A percentile compares a stretch with the other conserved stretches of the same genome.
These are phyloP conservation scores for Creontiades dilutus DNA, from an alignment of 2,888 invertebrate genomes.

Conservation along the genomic window DNA sequence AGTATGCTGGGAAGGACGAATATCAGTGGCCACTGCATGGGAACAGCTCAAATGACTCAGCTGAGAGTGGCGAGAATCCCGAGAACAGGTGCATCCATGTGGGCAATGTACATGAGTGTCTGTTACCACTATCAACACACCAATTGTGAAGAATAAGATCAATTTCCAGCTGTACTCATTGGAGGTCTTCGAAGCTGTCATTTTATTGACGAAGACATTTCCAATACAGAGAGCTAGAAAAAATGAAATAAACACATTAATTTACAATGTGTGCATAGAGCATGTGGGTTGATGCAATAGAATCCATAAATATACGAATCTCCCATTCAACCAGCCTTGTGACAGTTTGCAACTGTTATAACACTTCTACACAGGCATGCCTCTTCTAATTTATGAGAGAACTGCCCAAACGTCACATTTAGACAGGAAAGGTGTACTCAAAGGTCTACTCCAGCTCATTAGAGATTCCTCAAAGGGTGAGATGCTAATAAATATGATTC, in stretches of 20 bases:
- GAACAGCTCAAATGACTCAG: slow-evolving; percentile 68
- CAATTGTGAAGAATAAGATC: not conserved
- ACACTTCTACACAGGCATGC: no score
- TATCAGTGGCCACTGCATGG: slow-evolving; percentile 56
- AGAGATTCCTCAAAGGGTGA: no score
- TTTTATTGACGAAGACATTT: slow-evolving; percentile 51
- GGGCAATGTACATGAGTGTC: slow-evolving; percentile 67
- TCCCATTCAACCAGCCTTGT: no score
- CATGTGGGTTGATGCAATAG: no score
- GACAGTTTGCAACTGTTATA: no score
- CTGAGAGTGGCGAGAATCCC: slow-evolving; percentile 68
- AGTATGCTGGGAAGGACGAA: slow-evolving; percentile 58
- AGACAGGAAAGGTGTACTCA: no score
- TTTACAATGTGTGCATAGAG: no score
- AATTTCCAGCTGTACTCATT: not conserved
- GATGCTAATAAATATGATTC: no score
- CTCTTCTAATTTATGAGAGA: no score
- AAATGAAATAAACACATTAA: not conserved
- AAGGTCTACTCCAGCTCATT: no score
- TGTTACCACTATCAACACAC: slow-evolving; percentile 12
- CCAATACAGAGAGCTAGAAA: slow-evolving; percentile 2
- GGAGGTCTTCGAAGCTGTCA: slow-evolving; percentile 23
- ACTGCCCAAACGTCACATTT: no score
- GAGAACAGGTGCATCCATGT: slow-evolving; percentile 71
- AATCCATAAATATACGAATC: no score